A percentile compares a stretch with the other conserved stretches of the same genome.
Evolutionary conservation across 2,888 invertebrate species (phyloP).

Genomic region (Tachina fera): DNA sequence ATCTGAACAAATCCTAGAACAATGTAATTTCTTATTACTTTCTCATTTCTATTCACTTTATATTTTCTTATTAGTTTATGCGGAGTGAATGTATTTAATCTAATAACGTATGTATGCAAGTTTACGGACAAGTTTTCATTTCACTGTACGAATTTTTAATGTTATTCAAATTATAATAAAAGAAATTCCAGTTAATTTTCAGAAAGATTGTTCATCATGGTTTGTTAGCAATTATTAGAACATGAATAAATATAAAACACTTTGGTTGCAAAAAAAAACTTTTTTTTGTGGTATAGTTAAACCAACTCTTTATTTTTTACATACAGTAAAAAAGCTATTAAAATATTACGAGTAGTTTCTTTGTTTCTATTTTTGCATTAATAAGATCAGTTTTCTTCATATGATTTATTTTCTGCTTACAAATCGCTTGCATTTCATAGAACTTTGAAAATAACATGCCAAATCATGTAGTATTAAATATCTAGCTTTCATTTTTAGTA

Average conservation of each 20-base stretch:
- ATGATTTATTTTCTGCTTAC: not conserved
- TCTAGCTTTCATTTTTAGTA: not conserved
- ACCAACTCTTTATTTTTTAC: not conserved
- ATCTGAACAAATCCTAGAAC: no score
- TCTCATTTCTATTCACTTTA: no score
- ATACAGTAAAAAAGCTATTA: not conserved
- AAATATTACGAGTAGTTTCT: not conserved
- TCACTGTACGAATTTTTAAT: not conserved
- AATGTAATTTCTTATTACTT: no score
- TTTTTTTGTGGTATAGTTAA: conserved; percentile 39
- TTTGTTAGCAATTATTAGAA: conserved; percentile 49
- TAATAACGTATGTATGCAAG: no score
- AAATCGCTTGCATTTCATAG: not conserved
- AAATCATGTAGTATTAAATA: conserved; percentile 28
- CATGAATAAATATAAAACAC: conserved; percentile 48
- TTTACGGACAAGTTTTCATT: no score
- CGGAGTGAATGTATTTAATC: no score
- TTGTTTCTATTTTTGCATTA: not conserved
- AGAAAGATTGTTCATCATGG: conserved; percentile 20
- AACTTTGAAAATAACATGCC: conserved; percentile 16
- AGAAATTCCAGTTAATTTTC: not conserved
- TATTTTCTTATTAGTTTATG: no score
- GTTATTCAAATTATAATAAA: not conserved
- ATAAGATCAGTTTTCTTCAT: not conserved
- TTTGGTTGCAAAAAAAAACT: conserved; percentile 6